Percentiles rank a stretch among this genome's conserved stretches.
phyloP scores from a whole-genome alignment of 2,888 invertebrate genomes.

The Drosophila paracracens region DNA sequence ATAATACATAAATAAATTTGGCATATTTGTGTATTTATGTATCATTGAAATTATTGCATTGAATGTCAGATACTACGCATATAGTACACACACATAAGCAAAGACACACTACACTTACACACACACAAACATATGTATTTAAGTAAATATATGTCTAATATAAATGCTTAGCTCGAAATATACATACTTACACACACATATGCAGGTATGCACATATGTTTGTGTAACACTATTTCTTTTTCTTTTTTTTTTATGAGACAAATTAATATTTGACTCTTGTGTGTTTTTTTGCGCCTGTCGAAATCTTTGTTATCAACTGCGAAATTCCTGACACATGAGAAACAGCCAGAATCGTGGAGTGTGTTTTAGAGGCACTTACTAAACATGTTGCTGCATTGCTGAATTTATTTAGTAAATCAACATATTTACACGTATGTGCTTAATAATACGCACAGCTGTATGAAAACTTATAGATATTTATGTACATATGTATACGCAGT shows the following conservation, averaged over 20 bases:
- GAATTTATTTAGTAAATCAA: constrained; percentile 6
- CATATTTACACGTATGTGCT: constrained; percentile 12
- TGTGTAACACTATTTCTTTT: not conserved
- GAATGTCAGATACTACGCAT: constrained; percentile 9
- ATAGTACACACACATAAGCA: constrained; percentile 1
- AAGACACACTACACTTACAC: not conserved
- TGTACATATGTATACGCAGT: constrained; percentile 36
- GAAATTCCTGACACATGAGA: constrained; percentile 1
- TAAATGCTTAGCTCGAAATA: constrained; percentile 6
- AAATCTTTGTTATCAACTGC: constrained; percentile 18
- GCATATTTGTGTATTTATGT: constrained; percentile 11
- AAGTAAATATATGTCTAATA: constrained; percentile 11
- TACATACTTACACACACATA: not conserved
- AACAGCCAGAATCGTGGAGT: not conserved
- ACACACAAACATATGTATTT: constrained; percentile 3
- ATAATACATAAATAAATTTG: constrained; percentile 1
- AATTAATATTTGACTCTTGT: not conserved
- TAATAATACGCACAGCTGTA: constrained; percentile 12
- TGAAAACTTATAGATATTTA: constrained; percentile 23
- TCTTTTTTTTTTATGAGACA: not conserved
- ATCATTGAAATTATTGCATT: constrained; percentile 11
- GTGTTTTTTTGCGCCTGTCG: not conserved
- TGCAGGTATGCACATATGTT: not conserved
- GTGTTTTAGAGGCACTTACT: not conserved
- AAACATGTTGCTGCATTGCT: constrained; percentile 7